Conservation (phyloP, 2,113 vertebrate genomes). For the Hippocampus zosterae region DNA sequence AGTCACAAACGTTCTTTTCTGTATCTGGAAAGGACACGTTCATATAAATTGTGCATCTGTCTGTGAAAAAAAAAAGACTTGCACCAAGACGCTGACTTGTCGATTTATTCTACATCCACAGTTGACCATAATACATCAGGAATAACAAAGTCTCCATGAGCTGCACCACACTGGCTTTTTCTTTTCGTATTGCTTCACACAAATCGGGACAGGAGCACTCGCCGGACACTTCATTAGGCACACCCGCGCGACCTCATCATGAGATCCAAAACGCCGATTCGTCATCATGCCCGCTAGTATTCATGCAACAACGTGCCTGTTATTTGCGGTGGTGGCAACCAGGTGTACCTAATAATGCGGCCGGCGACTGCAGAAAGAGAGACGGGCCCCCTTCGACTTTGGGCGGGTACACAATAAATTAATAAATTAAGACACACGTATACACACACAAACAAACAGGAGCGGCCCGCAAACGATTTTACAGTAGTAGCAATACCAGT, state of each 20-base stretch:
- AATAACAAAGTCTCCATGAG: slow-evolving; percentile 66
- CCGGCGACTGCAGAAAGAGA: background rate
- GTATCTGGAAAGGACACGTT: too few species aligned
- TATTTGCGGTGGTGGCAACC: background rate
- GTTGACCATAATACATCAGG: slow-evolving; percentile 63
- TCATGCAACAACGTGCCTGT: background rate
- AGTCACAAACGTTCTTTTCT: too few species aligned
- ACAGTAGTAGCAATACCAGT: slow-evolving; percentile 74
- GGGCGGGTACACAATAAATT: slow-evolving; percentile 85
- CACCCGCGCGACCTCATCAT: background rate
- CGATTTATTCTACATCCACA: slow-evolving; percentile 72
- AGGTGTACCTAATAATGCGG: background rate
- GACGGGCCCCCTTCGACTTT: background rate
- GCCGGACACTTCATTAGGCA: background rate
- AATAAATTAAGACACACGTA: slow-evolving; percentile 95
- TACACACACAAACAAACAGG: slow-evolving; percentile 42
- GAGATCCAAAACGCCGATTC: background rate
- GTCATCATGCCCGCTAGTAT: too few species aligned
- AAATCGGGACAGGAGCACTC: slow-evolving; percentile 55
- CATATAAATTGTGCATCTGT: background rate
- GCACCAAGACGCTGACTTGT: slow-evolving; percentile 44
- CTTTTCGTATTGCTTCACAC: slow-evolving; percentile 74
- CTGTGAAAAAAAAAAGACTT: background rate
- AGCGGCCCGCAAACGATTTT: slow-evolving; percentile 77
- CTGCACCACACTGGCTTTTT: slow-evolving; percentile 68